phyloP scores from a whole-genome alignment of 2,888 invertebrate genomes.

The Ormyrus thymus region DNA sequence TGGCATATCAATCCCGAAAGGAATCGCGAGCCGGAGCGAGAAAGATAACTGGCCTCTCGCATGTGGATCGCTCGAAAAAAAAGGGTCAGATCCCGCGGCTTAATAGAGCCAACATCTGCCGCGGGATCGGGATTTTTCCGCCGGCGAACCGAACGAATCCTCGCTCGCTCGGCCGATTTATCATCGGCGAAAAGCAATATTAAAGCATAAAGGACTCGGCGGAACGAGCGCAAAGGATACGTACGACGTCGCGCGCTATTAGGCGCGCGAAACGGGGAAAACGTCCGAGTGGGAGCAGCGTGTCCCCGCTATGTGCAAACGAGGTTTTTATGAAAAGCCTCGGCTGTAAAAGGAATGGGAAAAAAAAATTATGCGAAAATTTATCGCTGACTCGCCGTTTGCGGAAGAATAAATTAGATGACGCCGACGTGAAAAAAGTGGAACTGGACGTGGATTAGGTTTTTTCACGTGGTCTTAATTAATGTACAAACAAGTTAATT shows the following conservation, averaged over 20 bases:
- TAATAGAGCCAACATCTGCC: slow-evolving; percentile 65
- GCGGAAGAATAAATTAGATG: no score
- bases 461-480: no score
- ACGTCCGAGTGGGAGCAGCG: neutral
- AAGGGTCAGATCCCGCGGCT: slow-evolving; percentile 58
- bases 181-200: slow-evolving; percentile 39
- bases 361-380: no score
- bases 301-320: no score
- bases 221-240: neutral
- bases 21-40: slow-evolving; percentile 54
- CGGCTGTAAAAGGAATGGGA: no score
- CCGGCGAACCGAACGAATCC: slow-evolving; percentile 40
- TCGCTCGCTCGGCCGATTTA: slow-evolving; percentile 39
- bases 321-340: no score
- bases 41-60: slow-evolving; percentile 49
- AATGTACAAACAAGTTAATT: no score
- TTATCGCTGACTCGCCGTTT: no score
- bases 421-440: no score
- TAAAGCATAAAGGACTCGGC: neutral
- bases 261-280: neutral
- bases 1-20: slow-evolving; percentile 67
- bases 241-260: slow-evolving; percentile 9
- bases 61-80: slow-evolving; percentile 26
- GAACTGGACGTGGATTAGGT: no score
- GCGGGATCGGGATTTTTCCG: slow-evolving; percentile 52